Evolutionary conservation across 2,888 invertebrate species (phyloP).

Genomic region (Stenolophus ochropezus): DNA sequence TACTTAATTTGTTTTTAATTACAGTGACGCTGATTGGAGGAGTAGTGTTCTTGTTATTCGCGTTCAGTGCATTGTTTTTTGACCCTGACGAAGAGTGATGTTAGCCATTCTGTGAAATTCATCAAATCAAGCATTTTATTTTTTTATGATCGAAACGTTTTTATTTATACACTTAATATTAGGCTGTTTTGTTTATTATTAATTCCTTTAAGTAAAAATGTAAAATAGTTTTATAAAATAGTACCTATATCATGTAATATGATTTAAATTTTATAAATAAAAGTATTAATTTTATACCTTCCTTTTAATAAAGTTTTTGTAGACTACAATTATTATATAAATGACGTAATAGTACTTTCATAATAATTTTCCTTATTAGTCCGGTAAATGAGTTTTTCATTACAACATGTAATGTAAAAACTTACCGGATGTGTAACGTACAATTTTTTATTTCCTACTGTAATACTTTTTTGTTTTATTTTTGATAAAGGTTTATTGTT

Average conservation of each 20-base stretch:
- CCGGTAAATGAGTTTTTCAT: too few species aligned
- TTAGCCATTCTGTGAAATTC: slow-evolving; percentile 6
- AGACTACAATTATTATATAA: slow-evolving; percentile 18
- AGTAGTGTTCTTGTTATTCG: slow-evolving; percentile 95
- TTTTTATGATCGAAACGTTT: slow-evolving; percentile 41
- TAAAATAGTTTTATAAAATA: slow-evolving; percentile 15
- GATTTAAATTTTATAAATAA: slow-evolving; percentile 29
- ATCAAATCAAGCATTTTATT: slow-evolving; percentile 46
- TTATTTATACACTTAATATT: slow-evolving; percentile 29
- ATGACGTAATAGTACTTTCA: too few species aligned
- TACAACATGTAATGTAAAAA: too few species aligned
- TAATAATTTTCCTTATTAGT: too few species aligned
- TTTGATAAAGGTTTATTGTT: too few species aligned
- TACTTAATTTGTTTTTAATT: slow-evolving; percentile 73
- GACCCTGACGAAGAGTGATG: slow-evolving; percentile 78
- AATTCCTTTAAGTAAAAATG: neutral
- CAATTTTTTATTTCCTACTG: too few species aligned
- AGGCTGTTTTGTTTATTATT: slow-evolving; percentile 14
- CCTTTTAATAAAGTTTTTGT: neutral
- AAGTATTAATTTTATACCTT: slow-evolving; percentile 27
- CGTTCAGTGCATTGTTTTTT: slow-evolving; percentile 92
- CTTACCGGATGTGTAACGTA: too few species aligned
- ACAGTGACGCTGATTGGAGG: slow-evolving; percentile 97
- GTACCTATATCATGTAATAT: neutral
- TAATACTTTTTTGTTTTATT: too few species aligned